These are phyloP conservation scores for Limnephilus rhombicus DNA, from an alignment of 2,888 invertebrate species.

Conservation along the genomic window DNA sequence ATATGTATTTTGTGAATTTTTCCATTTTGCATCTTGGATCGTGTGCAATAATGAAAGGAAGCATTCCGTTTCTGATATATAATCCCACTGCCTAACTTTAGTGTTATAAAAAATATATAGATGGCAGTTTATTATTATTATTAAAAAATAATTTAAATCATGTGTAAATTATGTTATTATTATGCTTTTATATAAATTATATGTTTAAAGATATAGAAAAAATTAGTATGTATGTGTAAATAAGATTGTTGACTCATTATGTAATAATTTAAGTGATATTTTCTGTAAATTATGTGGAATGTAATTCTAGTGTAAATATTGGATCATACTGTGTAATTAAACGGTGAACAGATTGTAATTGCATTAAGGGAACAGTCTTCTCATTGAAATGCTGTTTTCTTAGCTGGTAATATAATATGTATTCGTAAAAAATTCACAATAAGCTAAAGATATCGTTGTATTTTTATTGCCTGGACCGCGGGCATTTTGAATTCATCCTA, in stretches of 20 bases:
- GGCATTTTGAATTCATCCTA: neutral
- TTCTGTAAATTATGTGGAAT: neutral
- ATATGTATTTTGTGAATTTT: neutral
- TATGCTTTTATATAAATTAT: constrained; percentile 24
- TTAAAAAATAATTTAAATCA: neutral
- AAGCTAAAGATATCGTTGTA: neutral
- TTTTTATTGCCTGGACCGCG: neutral
- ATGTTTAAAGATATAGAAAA: constrained; percentile 4
- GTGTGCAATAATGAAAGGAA: neutral
- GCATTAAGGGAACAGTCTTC: neutral
- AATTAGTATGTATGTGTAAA: neutral
- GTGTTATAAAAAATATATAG: constrained; percentile 27
- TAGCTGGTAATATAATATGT: neutral
- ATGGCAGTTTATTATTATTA: constrained; percentile 9
- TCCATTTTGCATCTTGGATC: constrained; percentile 1
- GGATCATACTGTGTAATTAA: neutral
- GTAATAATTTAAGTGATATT: neutral
- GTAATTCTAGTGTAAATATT: constrained; percentile 15
- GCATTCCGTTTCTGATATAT: neutral
- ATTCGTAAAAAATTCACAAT: neutral
- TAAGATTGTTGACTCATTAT: constrained; percentile 26
- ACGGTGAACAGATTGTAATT: neutral
- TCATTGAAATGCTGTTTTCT: neutral
- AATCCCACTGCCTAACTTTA: constrained; percentile 12
- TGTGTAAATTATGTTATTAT: constrained; percentile 2